Percentiles rank a stretch among this genome's conserved stretches.
Evolutionary conservation across 2,888 invertebrate genomes (phyloP).

Genomic region (Drosophila helvetica): DNA sequence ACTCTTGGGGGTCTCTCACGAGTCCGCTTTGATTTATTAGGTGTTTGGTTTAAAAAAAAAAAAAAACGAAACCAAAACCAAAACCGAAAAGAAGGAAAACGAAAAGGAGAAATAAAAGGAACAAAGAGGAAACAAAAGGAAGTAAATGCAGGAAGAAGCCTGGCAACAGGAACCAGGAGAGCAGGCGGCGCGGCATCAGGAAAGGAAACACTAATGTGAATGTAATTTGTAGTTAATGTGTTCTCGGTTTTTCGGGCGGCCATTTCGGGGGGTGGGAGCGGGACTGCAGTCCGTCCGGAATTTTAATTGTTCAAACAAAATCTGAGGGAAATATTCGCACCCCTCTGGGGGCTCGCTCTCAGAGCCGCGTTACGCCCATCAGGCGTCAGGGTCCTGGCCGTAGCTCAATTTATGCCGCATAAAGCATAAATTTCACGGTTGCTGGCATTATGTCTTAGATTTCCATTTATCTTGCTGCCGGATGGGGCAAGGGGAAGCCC

Average conservation of each 20-base stretch:
- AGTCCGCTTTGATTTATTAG: conserved; percentile 78
- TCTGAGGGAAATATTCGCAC: not conserved
- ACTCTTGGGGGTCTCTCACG: conserved; percentile 65
- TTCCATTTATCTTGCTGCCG: conserved; percentile 6
- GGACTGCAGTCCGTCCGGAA: not conserved
- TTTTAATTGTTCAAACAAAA: conserved; percentile 69
- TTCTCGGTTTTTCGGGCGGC: conserved; percentile 44
- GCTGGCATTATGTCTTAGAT: conserved; percentile 3
- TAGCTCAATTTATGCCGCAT: conserved; percentile 32
- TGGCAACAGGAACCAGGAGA: conserved; percentile 23
- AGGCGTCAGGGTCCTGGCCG: conserved; percentile 15
- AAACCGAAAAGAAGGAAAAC: conserved; percentile 34
- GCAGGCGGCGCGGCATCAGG: conserved; percentile 12
- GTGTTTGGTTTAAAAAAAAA: conserved; percentile 67
- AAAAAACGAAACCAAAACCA: conserved; percentile 15
- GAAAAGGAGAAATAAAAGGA: conserved; percentile 23
- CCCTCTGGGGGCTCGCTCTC: not conserved
- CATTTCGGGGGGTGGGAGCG: conserved; percentile 13
- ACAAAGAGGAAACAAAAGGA: conserved; percentile 13
- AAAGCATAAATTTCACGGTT: conserved; percentile 26
- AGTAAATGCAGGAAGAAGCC: conserved; percentile 21
- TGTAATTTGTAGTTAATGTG: conserved; percentile 79
- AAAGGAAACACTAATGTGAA: conserved; percentile 77
- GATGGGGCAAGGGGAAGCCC: not conserved
- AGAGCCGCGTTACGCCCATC: conserved; percentile 24